phyloP scores from a whole-genome alignment of 2,113 vertebrate species.

The Charadrius vociferus region DNA sequence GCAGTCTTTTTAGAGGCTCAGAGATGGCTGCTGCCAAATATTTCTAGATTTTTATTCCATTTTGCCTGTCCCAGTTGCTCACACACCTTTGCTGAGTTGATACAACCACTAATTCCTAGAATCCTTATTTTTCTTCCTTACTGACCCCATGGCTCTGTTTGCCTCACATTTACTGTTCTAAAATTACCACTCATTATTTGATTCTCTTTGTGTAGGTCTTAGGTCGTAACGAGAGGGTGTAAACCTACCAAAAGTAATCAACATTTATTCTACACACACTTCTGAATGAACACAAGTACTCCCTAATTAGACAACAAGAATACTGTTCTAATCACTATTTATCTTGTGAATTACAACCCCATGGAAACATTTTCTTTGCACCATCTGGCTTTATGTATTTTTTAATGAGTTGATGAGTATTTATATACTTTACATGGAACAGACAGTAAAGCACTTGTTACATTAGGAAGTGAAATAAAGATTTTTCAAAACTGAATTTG shows the following conservation, averaged over 20 bases:
- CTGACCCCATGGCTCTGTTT: not conserved
- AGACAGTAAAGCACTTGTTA: not conserved
- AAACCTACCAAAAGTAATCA: not conserved
- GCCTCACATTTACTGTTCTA: not conserved
- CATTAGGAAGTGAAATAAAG: not conserved
- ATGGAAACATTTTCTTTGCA: not conserved
- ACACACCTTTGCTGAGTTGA: not conserved
- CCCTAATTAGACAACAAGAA: constrained; percentile 30
- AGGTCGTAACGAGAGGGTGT: not conserved
- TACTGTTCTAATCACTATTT: constrained; percentile 31
- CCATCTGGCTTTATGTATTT: constrained; percentile 29
- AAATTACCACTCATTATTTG: not conserved
- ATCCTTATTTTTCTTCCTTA: not conserved
- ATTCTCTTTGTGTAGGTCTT: not conserved
- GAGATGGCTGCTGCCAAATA: not conserved
- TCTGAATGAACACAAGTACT: not conserved
- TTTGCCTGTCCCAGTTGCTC: not conserved
- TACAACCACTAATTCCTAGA: not conserved
- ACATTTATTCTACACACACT: not conserved
- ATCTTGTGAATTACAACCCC: constrained; percentile 24
- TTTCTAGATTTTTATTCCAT: not conserved
- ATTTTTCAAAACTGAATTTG: not conserved
- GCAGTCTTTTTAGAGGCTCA: not conserved
- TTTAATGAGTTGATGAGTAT: constrained; percentile 43
- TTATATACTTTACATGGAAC: not conserved